These are phyloP conservation scores for Sarcophaga bullata DNA, from an alignment of 1,140 invertebrate species.

Conservation along the genomic window DNA sequence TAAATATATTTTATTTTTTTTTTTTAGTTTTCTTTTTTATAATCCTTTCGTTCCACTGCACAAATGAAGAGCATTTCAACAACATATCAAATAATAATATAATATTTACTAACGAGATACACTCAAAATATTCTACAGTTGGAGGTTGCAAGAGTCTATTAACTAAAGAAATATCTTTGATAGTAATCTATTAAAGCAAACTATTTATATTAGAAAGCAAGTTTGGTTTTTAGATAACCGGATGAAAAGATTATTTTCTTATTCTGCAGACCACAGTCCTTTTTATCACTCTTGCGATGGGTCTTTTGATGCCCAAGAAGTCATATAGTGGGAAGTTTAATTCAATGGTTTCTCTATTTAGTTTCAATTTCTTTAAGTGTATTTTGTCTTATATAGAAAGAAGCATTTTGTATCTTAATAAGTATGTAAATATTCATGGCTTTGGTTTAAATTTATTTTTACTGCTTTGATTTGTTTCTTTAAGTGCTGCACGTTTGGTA, in stretches of 20 bases:
- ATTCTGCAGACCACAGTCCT: too few relatives aligned
- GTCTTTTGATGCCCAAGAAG: too few relatives aligned
- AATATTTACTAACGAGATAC: background rate
- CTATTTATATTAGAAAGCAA: too few relatives aligned
- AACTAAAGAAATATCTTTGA: too few relatives aligned
- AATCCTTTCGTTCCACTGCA: background rate
- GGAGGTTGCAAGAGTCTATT: too few relatives aligned
- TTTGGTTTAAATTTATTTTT: conserved; percentile 9
- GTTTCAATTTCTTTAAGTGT: background rate
- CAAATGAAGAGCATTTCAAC: conserved; percentile 25
- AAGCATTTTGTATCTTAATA: background rate
- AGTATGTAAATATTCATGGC: background rate
- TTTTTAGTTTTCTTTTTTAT: background rate
- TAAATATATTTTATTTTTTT: conserved; percentile 28
- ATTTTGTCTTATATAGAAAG: too few relatives aligned
- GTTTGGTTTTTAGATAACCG: too few relatives aligned
- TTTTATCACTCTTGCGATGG: too few relatives aligned
- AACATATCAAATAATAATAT: background rate
- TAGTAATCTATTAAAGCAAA: too few relatives aligned
- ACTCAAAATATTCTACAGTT: background rate
- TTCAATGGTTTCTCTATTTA: too few relatives aligned
- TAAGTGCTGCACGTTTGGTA: conserved; percentile 16
- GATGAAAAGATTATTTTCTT: too few relatives aligned
- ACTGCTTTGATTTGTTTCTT: conserved; percentile 13
- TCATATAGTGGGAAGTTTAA: too few relatives aligned